A percentile compares a stretch with the other conserved stretches of the same genome.
These are phyloP conservation scores for Diplogasteroides magnus DNA, from an alignment of 1,140 invertebrate genomes.

Conservation along the genomic window DNA sequence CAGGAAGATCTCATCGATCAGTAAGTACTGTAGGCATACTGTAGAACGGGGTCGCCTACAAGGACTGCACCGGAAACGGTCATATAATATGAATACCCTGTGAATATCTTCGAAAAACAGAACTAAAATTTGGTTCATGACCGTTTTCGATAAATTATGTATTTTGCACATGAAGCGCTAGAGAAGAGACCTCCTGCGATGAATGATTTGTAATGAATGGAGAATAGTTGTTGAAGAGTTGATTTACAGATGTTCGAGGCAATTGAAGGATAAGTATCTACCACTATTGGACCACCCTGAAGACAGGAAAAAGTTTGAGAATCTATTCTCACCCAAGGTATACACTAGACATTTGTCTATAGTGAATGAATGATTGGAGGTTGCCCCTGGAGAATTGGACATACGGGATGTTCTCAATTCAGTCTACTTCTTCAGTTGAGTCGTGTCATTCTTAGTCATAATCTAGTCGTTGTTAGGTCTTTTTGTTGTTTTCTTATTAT, in stretches of 20 bases:
- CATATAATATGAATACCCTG: constrained; percentile 8
- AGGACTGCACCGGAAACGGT: constrained; percentile 17
- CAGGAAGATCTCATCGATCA: constrained; percentile 83
- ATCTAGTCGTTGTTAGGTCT: background rate
- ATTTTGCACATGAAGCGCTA: constrained; percentile 3
- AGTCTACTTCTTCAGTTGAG: constrained; percentile 49
- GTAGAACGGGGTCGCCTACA: background rate
- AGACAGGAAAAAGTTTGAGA: constrained; percentile 13
- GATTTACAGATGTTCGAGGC: constrained; percentile 32
- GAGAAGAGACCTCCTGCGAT: constrained; percentile 1
- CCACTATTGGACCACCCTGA: constrained; percentile 13
- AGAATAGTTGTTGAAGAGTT: constrained; percentile 4
- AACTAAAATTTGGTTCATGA: constrained; percentile 8
- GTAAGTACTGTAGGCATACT: constrained; percentile 57
- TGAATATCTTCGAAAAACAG: background rate
- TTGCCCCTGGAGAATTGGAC: constrained; percentile 40
- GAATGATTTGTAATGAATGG: constrained; percentile 4
- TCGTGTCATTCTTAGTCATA: background rate
- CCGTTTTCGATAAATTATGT: constrained; percentile 2
- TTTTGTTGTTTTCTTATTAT: background rate
- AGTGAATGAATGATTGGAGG: background rate
- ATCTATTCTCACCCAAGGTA: constrained; percentile 36
- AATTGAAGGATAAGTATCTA: constrained; percentile 35
- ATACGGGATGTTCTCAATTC: constrained; percentile 43
- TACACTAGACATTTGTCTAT: too few relatives aligned